Conservation (phyloP, 2,888 invertebrate genomes). For the Cylindroiulus punctatus region DNA sequence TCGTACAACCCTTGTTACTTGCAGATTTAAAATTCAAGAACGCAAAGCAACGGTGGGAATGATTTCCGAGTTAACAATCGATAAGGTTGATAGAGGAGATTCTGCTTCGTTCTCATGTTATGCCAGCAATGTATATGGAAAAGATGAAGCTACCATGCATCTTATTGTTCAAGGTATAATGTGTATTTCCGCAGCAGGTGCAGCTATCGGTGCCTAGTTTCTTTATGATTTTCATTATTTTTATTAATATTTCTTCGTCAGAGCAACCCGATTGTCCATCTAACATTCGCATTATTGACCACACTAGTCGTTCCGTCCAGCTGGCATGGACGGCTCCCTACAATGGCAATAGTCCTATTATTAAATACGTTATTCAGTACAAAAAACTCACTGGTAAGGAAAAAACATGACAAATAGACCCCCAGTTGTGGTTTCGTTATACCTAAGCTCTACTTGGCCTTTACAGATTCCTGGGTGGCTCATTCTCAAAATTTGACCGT, state of each 20-base stretch:
- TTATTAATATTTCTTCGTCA: conserved; percentile 62
- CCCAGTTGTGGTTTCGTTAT: background rate
- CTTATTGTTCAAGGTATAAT: conserved; percentile 84
- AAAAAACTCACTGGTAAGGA: conserved; percentile 73
- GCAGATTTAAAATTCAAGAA: conserved; percentile 64
- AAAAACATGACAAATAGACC: background rate
- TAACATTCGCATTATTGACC: conserved; percentile 86
- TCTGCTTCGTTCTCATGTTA: conserved; percentile 71
- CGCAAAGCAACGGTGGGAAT: conserved; percentile 63
- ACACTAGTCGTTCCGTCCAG: conserved; percentile 89
- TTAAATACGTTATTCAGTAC: conserved; percentile 89
- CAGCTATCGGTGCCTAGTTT: background rate
- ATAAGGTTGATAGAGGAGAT: conserved; percentile 72
- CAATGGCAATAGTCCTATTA: conserved; percentile 89
- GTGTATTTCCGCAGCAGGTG: background rate
- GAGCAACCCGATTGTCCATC: conserved; percentile 91
- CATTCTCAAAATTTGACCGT: conserved; percentile 56
- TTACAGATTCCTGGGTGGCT: conserved; percentile 55
- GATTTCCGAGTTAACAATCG: conserved; percentile 71
- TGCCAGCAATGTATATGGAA: conserved; percentile 86
- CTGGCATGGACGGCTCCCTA: conserved; percentile 94
- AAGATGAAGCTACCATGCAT: conserved; percentile 89
- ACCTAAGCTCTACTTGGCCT: background rate
- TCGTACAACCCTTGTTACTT: background rate
- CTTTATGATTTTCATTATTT: background rate